A percentile compares a stretch with the other conserved stretches of the same genome.
Evolutionary conservation across 2,113 vertebrate species (phyloP).

Genomic region (Erinaceus europaeus): DNA sequence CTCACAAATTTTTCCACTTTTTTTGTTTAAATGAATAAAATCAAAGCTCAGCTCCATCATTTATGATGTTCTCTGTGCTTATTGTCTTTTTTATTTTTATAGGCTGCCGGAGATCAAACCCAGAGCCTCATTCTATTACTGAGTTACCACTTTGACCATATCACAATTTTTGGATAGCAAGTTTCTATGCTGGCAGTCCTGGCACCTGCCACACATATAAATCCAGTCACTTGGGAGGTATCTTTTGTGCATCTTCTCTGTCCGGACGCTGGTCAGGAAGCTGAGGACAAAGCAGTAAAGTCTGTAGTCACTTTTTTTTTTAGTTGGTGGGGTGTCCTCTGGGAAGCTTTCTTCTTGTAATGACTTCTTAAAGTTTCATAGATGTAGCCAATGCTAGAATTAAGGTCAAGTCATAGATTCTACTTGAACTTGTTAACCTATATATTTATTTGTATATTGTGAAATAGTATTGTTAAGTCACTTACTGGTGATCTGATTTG

Average conservation of each 20-base stretch:
- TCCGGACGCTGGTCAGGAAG: background rate
- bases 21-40: too few species aligned
- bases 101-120: too few species aligned
- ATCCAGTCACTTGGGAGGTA: too few species aligned
- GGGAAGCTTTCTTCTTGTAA: background rate
- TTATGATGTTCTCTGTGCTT: too few species aligned
- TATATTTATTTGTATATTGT: background rate
- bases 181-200: too few species aligned
- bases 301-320: background rate
- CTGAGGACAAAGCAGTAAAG: background rate
- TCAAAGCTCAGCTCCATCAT: too few species aligned
- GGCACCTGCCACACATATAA: too few species aligned
- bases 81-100: too few species aligned
- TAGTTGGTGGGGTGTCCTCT: too few species aligned
- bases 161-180: background rate
- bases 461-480: background rate
- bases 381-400: background rate
- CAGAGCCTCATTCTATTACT: too few species aligned
- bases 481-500: background rate
- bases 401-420: background rate
- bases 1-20: background rate
- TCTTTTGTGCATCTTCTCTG: background rate
- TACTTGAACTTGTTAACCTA: background rate
- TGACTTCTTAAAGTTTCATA: background rate
- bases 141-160: too few species aligned